Base-by-base conservation (phyloP, 2,888 invertebrate species). In the Pherbina coryleti region DNA sequence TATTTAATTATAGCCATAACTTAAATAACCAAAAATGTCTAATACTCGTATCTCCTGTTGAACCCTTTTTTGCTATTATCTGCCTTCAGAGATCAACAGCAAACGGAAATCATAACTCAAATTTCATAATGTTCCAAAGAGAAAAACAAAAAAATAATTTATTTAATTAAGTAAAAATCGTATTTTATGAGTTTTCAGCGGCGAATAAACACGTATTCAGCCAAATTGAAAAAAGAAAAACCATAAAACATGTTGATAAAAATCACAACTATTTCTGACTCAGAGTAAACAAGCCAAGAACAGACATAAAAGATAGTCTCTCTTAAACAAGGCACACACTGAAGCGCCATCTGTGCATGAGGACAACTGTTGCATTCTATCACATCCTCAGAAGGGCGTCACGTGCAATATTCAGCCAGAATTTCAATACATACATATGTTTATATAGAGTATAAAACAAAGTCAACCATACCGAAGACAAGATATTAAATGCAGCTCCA, bases 191-290 rank as follows among this genome's bases (percentile, higher is more conserved):
- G 44, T n/a, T 70, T 44, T 37, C 37, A 49, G 44, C 73, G 49
- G 28, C 34, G 71, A 17, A 62, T 25, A 22, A 62, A 62, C 81
- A 81, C 82, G 82, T 82, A 77, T 75, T 80, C 77, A 76, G 75
- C 77, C 80, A 82, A 82, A 73, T 73, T 82, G 82, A 80, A 81
- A 81, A 81, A 78, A 78, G 79, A 81, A 80, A 81, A 79, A 78
- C 79, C 81, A 83, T 83, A 83, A 83, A 83, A 82, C 81, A 81
- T 78, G 77, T 64, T 79, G 82, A 83, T 83, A 80, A 81, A 22
- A 75, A 83, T 83, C 82, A 77, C 66, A 51, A 55, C 67, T n/a
- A 34, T 17, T 60, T 11, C 55, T 44, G 44, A 44, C 44, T 44
- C 44, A 44, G 44, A 44, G 44, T 14, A 44, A 44, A 14, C 44